These are phyloP conservation scores for Prorops nasuta DNA, from an alignment of 1,140 invertebrate genomes.

Conservation along the genomic window DNA sequence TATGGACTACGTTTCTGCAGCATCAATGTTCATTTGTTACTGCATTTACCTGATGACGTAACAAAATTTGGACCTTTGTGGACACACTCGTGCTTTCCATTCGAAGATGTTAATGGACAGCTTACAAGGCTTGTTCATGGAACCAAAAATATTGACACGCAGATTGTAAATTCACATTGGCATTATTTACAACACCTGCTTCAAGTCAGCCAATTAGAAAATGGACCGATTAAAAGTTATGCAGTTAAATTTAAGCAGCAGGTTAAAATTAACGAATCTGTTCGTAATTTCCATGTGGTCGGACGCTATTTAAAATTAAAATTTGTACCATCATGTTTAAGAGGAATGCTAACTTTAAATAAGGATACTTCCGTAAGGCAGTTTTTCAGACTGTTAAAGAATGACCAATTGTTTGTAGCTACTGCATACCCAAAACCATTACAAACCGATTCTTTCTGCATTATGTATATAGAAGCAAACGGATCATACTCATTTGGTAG, in stretches of 20 bases:
- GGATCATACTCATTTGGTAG: background rate
- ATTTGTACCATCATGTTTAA: background rate
- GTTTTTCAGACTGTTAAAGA: background rate
- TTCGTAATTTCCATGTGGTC: background rate
- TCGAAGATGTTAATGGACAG: constrained; percentile 1
- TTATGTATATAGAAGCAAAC: background rate
- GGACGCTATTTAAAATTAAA: background rate
- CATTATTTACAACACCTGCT: background rate
- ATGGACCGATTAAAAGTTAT: background rate
- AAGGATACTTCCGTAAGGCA: background rate
- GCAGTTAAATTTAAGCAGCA: background rate
- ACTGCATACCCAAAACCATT: background rate
- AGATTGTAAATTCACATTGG: background rate
- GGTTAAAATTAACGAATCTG: background rate
- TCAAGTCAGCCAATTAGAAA: background rate
- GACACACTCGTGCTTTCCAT: background rate
- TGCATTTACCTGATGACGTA: background rate
- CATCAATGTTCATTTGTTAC: constrained; percentile 11
- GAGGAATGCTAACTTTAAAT: background rate
- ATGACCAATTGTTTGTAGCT: background rate
- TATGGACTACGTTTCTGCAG: constrained; percentile 7
- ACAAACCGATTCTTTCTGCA: background rate
- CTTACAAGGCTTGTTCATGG: background rate
- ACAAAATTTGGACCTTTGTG: background rate
- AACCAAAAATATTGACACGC: background rate